Percentiles rank a stretch among this genome's conserved stretches.
These are phyloP conservation scores for Ceratina australensis DNA, from an alignment of 1,140 invertebrate species.

Conservation along the genomic window DNA sequence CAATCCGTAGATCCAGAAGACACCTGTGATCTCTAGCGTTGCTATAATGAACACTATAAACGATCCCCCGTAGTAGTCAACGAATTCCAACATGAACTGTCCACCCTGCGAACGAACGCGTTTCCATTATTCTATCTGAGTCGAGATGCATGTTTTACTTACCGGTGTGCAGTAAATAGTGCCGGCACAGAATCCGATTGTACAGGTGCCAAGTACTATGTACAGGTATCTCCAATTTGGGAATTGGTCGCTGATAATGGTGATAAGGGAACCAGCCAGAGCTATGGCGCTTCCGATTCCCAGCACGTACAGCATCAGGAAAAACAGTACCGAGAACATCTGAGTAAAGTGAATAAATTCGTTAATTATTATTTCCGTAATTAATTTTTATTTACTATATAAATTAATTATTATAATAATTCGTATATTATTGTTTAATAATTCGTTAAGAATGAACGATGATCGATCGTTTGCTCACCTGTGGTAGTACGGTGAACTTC, in stretches of 20 bases:
- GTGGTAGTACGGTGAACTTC: conserved; percentile 81
- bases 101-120: conserved; percentile 65
- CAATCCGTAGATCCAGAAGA: conserved; percentile 84
- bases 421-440: too few species aligned
- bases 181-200: conserved; percentile 84
- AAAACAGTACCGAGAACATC: conserved; percentile 93
- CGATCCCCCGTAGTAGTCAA: conserved; percentile 82
- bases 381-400: too few species aligned
- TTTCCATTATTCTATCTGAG: neutral
- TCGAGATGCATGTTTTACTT: conserved; percentile 66
- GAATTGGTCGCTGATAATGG: conserved; percentile 87
- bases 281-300: conserved; percentile 90
- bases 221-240: conserved; percentile 83
- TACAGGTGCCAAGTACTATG: conserved; percentile 82
- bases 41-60: conserved; percentile 74
- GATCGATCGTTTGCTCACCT: too few species aligned
- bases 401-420: too few species aligned
- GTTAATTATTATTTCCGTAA: neutral
- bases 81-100: conserved; percentile 71
- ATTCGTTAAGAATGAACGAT: neutral
- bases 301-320: conserved; percentile 91
- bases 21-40: conserved; percentile 83
- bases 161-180: conserved; percentile 89
- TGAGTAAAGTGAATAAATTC: conserved; percentile 73
- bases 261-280: conserved; percentile 85